These are phyloP conservation scores for Serinus canaria DNA, from an alignment of 2,113 vertebrate genomes.

Conservation along the genomic window DNA sequence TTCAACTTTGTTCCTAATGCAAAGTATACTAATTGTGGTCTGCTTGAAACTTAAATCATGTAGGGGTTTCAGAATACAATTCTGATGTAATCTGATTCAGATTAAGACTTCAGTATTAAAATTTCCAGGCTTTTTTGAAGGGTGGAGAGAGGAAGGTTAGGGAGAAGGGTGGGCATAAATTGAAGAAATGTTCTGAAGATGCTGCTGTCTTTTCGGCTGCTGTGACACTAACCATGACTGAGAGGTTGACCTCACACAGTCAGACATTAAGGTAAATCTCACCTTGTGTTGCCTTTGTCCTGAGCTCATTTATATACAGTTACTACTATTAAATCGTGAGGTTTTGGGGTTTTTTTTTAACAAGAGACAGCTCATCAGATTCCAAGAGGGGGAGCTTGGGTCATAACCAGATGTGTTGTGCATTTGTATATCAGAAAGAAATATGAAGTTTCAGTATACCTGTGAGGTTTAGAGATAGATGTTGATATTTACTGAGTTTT, in stretches of 20 bases:
- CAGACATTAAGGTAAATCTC: neutral
- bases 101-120: neutral
- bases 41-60: neutral
- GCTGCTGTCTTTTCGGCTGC: neutral
- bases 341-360: neutral
- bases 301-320: neutral
- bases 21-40: neutral
- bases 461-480: neutral
- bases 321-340: neutral
- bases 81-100: neutral
- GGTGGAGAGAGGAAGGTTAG: neutral
- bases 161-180: neutral
- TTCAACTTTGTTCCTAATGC: neutral
- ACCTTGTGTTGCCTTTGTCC: neutral
- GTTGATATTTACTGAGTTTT: neutral
- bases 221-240: neutral
- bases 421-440: neutral
- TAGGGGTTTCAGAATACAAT: neutral
- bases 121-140: neutral
- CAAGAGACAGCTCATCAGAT: neutral
- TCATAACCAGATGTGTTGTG: neutral
- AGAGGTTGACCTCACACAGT: neutral
- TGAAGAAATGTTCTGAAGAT: neutral
- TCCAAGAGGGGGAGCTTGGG: neutral
- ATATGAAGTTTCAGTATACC: neutral